phyloP scores from a whole-genome alignment of 37 sponge, comb jelly and placozoan species.

The Chondrilla cf. caribensis region DNA sequence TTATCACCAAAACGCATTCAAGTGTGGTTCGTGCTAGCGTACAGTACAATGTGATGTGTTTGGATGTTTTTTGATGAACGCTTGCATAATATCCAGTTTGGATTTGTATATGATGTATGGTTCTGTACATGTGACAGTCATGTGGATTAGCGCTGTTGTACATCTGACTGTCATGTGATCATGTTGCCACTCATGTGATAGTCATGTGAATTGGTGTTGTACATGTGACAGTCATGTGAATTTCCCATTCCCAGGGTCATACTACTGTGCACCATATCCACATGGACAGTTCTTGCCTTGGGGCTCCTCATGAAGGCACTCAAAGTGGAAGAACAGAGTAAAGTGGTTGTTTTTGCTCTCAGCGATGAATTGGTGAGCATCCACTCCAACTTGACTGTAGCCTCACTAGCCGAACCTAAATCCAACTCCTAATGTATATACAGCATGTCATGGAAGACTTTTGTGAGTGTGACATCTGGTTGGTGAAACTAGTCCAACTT shows the following conservation, averaged over 20 bases:
- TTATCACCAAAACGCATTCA: constrained; percentile 39
- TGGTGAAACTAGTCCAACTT: no score
- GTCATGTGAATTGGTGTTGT: no score
- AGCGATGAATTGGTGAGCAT: constrained; percentile 21
- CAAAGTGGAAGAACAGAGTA: background rate
- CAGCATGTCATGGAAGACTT: background rate
- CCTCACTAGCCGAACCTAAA: no score
- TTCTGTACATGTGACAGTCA: no score
- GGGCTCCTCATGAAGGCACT: constrained; percentile 25
- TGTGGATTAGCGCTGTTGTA: no score
- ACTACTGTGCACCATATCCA: constrained; percentile 24
- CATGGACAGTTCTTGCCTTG: constrained; percentile 14
- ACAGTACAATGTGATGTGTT: no score
- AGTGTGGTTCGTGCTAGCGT: constrained; percentile 21
- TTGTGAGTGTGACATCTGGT: no score
- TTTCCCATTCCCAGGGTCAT: constrained; percentile 5
- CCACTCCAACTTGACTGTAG: background rate
- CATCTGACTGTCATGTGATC: no score
- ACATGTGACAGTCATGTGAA: background rate
- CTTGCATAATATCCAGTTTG: no score
- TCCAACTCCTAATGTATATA: background rate
- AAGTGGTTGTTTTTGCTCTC: background rate
- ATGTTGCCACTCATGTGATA: no score
- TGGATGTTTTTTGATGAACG: no score
- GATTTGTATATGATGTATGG: no score